Percentiles rank a stretch among this genome's conserved stretches.
Conservation (phyloP, 1,140 invertebrate genomes). For the Himalopsyche phryganea region DNA sequence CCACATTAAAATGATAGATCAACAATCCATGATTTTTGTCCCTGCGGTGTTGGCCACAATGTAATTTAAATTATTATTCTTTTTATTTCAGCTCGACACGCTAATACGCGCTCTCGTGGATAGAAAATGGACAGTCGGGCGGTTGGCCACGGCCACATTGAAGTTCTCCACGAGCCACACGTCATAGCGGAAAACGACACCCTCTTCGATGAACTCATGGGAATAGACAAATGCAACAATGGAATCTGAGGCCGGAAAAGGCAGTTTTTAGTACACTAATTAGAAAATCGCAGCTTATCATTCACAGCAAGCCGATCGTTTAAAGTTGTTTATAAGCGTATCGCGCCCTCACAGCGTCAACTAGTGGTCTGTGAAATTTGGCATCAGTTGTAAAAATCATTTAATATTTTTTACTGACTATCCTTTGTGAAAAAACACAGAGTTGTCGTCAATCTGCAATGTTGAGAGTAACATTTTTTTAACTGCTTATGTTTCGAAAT, state of each 20-base stretch:
- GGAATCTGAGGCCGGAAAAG: conserved; percentile 12
- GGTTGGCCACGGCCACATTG: conserved; percentile 66
- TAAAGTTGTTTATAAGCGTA: not conserved
- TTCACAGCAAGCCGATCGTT: too few relatives aligned
- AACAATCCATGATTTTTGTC: too few relatives aligned
- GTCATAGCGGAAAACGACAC: conserved; percentile 53
- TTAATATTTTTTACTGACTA: too few relatives aligned
- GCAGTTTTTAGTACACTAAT: too few relatives aligned
- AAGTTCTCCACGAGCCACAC: conserved; percentile 60
- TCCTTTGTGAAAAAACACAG: too few relatives aligned
- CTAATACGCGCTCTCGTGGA: conserved; percentile 66
- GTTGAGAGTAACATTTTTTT: too few relatives aligned
- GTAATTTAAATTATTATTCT: conserved; percentile 6
- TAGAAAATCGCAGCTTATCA: too few relatives aligned
- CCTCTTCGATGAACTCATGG: conserved; percentile 68
- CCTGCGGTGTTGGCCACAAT: not conserved
- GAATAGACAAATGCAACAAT: conserved; percentile 54
- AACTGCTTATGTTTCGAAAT: too few relatives aligned
- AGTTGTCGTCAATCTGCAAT: too few relatives aligned
- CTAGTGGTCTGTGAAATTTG: too few relatives aligned
- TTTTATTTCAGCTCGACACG: conserved; percentile 63
- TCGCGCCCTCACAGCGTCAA: not conserved
- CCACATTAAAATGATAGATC: too few relatives aligned
- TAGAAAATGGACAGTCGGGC: conserved; percentile 73
- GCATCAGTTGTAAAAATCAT: too few relatives aligned